A percentile compares a stretch with the other conserved stretches of the same genome.
Evolutionary conservation across 1,140 invertebrate species (phyloP).

Genomic region (Drosophila asahinai): DNA sequence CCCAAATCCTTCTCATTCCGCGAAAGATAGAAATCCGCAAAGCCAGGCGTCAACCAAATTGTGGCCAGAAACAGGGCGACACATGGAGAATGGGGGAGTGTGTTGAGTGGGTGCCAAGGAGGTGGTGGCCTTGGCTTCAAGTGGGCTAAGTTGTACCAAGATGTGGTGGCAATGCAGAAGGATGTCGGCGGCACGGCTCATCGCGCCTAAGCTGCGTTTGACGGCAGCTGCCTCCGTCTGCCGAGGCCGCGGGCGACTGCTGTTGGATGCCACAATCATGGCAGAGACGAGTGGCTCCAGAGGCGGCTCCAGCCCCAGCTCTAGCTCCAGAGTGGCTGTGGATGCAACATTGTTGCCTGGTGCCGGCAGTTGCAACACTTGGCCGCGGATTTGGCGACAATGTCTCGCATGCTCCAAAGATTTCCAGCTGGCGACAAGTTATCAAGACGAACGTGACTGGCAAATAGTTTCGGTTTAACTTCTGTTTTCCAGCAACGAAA

Average conservation of each 20-base stretch:
- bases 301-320: conserved; percentile 11
- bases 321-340: conserved; percentile 11
- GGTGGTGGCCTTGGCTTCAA: conserved; percentile 11
- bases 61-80: conserved; percentile 61
- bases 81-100: conserved; percentile 24
- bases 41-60: conserved; percentile 62
- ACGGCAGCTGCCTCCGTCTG: conserved; percentile 42
- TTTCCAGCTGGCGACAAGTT: conserved; percentile 82
- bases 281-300: conserved; percentile 38
- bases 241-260: conserved; percentile 26
- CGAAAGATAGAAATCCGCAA: conserved; percentile 42
- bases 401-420: conserved; percentile 71
- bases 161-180: conserved; percentile 1
- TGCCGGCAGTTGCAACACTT: conserved; percentile 74
- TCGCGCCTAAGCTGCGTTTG: conserved; percentile 71
- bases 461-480: conserved; percentile 78
- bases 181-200: conserved; percentile 60
- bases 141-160: conserved; percentile 4
- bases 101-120: not conserved
- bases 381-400: conserved; percentile 76
- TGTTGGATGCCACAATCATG: conserved; percentile 22
- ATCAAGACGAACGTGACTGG: conserved; percentile 82
- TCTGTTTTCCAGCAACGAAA: conserved; percentile 43
- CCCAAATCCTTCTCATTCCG: not conserved
- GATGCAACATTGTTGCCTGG: conserved; percentile 62